Base-by-base conservation (phyloP, 2,113 vertebrate genomes). In the Pagrus major region DNA sequence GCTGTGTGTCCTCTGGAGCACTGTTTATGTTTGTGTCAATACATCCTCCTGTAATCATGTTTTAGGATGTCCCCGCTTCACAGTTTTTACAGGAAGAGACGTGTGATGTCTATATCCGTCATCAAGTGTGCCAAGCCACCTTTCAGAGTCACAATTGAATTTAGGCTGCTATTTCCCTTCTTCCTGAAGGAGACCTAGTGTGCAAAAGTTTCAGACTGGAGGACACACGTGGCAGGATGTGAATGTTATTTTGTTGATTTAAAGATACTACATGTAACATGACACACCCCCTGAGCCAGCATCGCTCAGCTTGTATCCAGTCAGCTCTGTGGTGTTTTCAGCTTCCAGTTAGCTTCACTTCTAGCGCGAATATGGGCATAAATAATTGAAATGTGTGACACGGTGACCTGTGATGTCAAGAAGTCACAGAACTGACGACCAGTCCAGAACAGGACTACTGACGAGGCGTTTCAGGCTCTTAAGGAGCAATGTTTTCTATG, bases 1-100 rank as follows among this genome's bases (percentile, higher is more conserved):
- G 91, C 89, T 90, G 87, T 56, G 78, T 81, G 76, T 87, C 83
- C 84, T 87, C 77, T 78, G 72, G 71, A 86, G 69, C 33, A 10
- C 25, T 75, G 72, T 77, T 89, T 78, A 67, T 80, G 72, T 80
- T 75, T 60, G 27, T 69, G 69, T 81, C 79, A 81, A 76, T 86
- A 83, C 60, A 72, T 78, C 78, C 74, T 80, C 61, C 65, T 67
- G 49, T 89, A 83, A 90, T 88, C 72, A 55, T 70, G 77, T 90
- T 86, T 88, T 42, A 72, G 76, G 74, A 78, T 66, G 55, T 82
- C 46, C 65, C 69, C 37, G 68, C 21, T 52, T 68, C 52, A 31
- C 58, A 55, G 61, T 33, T 82, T n/a, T 83, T 75, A 71, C 47
- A 42, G 68, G 44, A 73, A 10, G 8, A 81, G 66, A 75, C 2